Evolutionary conservation across 2,113 vertebrate genomes (phyloP).

Genomic region (Hyla sarda): DNA sequence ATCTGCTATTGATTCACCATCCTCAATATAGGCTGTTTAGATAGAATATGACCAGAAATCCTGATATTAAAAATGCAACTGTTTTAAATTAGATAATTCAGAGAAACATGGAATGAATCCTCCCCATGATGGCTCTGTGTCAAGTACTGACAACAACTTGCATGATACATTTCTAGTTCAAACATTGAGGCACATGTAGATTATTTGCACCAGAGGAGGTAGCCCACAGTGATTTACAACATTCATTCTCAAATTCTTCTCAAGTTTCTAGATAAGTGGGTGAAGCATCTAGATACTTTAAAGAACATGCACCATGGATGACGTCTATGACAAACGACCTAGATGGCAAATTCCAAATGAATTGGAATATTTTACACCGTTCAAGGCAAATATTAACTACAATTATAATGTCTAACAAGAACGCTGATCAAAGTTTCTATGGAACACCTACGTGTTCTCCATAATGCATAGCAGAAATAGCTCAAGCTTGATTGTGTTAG

Average conservation of each 20-base stretch:
- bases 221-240: constrained; percentile 27
- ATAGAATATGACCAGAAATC: constrained; percentile 8
- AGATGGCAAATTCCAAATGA: not conserved
- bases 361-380: not conserved
- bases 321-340: not conserved
- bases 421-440: constrained; percentile 9
- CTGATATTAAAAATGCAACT: constrained; percentile 14
- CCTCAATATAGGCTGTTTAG: constrained; percentile 18
- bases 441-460: not conserved
- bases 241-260: constrained; percentile 10
- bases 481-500: not conserved
- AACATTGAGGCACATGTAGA: constrained; percentile 37
- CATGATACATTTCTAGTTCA: constrained; percentile 41
- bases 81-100: constrained; percentile 42
- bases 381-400: constrained; percentile 3
- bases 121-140: not conserved
- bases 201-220: constrained; percentile 13
- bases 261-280: constrained; percentile 11
- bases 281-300: not conserved
- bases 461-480: not conserved
- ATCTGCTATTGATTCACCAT: constrained; percentile 33
- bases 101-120: constrained; percentile 2
- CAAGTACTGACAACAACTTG: constrained; percentile 23
- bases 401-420: not conserved
- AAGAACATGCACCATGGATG: not conserved